Evolutionary conservation across 2,113 vertebrate genomes (phyloP), one percentile per base, ranked within the genome.

Genomic region (Heterotis niloticus): DNA sequence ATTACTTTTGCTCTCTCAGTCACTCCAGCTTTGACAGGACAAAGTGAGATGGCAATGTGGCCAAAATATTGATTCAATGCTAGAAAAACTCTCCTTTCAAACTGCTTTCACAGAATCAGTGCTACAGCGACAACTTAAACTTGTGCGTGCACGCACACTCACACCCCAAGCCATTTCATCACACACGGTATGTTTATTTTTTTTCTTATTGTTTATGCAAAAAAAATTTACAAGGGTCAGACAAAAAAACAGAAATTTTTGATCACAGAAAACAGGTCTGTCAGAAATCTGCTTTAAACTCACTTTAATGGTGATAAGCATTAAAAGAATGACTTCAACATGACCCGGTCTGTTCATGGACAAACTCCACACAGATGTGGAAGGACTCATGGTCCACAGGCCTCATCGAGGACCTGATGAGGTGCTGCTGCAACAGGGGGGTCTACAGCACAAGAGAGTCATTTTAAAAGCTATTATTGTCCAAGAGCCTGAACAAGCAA

Each of bases 391-490:
- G 82, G 71, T 79, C 81, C 74, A 78, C 68, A 26, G 26, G 4
- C 67, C 56, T 72, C 59, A 54, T n/a, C 12, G 13, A 76, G 24
- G 64, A 13, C 66, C 64, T 74, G 78, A 77, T 78, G 79, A 83
- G n/a, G 18, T 14, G 78, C 54, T 68, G 66, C 80, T 64, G 77
- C 75, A 80, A 83, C 77, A 78, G 79, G 10, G 34, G 34, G 68
- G 82, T 67, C 85, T 44, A 81, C 75, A 23, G 71, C 23, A 67
- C 68, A 82, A 83, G 79, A 78, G 68, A 67, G 64, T 71, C n/a
- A 76, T 64, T 44, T 51, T 44, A 64, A 51, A 44, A 20, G 11
- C 17, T 17, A 70, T 20, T 9, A 34, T 17, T 34, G 18, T 23
- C n/a, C 17, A 67, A 67, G 12, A 20, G 65, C 23, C 0, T 10